Percentiles rank a stretch among this genome's conserved stretches.
Conservation (phyloP, 2,888 invertebrate genomes). For the Aphidoletes aphidimyza region DNA sequence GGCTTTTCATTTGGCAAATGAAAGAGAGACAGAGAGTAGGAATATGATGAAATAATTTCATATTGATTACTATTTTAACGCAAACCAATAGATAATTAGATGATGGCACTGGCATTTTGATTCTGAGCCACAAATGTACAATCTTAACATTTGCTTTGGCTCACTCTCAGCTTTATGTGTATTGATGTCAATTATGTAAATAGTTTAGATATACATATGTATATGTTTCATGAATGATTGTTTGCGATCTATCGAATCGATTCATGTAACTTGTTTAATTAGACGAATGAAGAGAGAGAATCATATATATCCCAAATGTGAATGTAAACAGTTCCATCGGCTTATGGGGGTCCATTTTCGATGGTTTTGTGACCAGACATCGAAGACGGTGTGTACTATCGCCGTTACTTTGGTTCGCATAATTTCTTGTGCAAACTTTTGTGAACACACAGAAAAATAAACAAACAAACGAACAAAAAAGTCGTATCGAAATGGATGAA, state of each 20-base stretch:
- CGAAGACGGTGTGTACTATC: not conserved
- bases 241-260: not conserved
- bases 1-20: no score
- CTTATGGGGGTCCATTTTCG: not conserved
- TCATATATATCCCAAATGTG: constrained; percentile 9
- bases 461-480: not conserved
- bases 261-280: not conserved
- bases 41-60: not conserved
- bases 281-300: not conserved
- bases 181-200: constrained; percentile 2
- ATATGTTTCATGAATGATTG: no score
- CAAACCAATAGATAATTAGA: no score
- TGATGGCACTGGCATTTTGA: no score
- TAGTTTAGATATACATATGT: not conserved
- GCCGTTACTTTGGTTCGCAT: not conserved
- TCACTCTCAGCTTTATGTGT: no score
- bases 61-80: not conserved
- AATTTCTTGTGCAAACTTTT: not conserved
- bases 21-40: no score
- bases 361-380: no score
- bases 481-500: constrained; percentile 18
- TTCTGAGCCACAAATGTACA: no score
- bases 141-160: no score
- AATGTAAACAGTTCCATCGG: not conserved
- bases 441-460: not conserved